Evolutionary conservation across 2,888 invertebrate species (phyloP), one percentile per base, ranked within the genome.

Genomic region (Malacosoma neustria): DNA sequence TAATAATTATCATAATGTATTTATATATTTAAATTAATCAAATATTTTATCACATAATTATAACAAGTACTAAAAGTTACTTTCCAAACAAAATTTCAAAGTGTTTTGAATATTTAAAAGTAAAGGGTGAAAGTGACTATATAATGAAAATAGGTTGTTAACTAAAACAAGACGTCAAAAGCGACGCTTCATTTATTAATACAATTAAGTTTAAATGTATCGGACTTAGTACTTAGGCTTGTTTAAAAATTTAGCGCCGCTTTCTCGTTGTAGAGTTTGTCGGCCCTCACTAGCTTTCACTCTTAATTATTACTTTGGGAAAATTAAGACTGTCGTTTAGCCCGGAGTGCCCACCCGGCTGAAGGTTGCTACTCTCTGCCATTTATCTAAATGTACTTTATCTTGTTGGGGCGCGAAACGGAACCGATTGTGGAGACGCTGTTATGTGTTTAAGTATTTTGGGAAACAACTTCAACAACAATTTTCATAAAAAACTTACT

Each of bases 231-330:
- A 80, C 84, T 82, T 80, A 81, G 61, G 72, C 65, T 69, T 77
- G 68, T 73, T 85, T 84, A 85, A 84, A 85, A 82, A 85, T 84
- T 80, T 77, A 82, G 61, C 73, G 57, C 54, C 69, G 71, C 66
- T 61, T 61, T 63, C 62, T 56, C 57, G 49, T 58, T 22, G 59
- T 60, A 61, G 69, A 70, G 69, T 66, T 58, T 60, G 58, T 60
- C 66, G 66, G 66, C 75, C 72, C 73, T 22, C 70, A 63, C 67
- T 68, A 72, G 67, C 72, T 74, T 85, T 85, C 85, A 80, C 80
- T 86, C 84, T 84, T 86, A 85, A 87, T 87, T 86, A 87, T 85
- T 85, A 86, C 87, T 85, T 85, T 82, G 82, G 79, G 74, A 81
- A 82, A 86, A 87, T 86, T 86, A 87, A 86, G 86, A 81, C 70